Evolutionary conservation across 1,140 invertebrate genomes (phyloP).

Genomic region (Conopomorpha cramerella): DNA sequence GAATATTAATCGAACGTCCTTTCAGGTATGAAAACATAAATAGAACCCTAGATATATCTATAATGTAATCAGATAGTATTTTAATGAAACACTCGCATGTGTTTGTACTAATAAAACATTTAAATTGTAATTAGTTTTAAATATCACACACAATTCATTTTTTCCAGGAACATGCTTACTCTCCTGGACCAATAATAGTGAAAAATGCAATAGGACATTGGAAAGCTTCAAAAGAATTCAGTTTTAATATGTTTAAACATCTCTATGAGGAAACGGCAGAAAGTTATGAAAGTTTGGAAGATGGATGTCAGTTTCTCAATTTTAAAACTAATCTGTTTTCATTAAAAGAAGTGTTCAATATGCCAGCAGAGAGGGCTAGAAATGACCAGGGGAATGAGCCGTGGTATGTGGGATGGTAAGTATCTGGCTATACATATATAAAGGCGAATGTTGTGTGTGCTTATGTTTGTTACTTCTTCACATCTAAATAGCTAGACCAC

Average conservation of each 20-base stretch:
- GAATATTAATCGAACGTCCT: constrained; percentile 70
- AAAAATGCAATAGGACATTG: constrained; percentile 78
- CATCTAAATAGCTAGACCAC: background rate
- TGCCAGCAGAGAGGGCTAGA: constrained; percentile 68
- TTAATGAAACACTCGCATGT: too few relatives aligned
- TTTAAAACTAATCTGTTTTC: constrained; percentile 85
- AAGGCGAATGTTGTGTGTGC: background rate
- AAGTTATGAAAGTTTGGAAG: constrained; percentile 69
- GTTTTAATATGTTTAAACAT: constrained; percentile 75
- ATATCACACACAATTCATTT: constrained; percentile 8
- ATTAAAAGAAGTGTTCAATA: constrained; percentile 78
- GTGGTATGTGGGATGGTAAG: constrained; percentile 94
- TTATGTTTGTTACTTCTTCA: background rate
- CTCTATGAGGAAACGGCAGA: constrained; percentile 71
- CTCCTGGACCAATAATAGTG: constrained; percentile 79
- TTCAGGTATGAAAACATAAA: too few relatives aligned
- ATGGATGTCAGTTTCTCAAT: constrained; percentile 88
- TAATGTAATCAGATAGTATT: too few relatives aligned
- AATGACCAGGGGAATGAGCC: constrained; percentile 67
- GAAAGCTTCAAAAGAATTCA: constrained; percentile 74
- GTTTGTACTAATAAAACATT: too few relatives aligned
- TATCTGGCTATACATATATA: constrained; percentile 13
- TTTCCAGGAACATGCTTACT: constrained; percentile 71
- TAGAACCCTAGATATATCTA: too few relatives aligned
- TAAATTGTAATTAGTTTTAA: too few relatives aligned